Evolutionary conservation across 2,888 invertebrate species (phyloP).

Genomic region (Plutella xylostella): DNA sequence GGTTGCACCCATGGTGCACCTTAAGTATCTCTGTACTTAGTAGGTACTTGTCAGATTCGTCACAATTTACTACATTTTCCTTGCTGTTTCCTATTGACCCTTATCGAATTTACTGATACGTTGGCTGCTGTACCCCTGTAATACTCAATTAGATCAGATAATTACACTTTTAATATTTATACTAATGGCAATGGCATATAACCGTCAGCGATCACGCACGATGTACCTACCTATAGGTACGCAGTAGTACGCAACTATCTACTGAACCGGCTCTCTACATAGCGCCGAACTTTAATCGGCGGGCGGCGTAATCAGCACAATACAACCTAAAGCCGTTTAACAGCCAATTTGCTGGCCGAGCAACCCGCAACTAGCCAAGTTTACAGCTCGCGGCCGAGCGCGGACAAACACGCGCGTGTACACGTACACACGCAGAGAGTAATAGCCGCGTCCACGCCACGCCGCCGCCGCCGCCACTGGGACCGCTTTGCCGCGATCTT

Average conservation of each 20-base stretch:
- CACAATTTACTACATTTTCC: no score
- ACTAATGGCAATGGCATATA: slow-evolving; percentile 11
- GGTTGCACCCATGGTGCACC: no score
- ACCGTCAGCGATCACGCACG: not conserved
- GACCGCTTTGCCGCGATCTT: slow-evolving; percentile 58
- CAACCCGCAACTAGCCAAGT: not conserved
- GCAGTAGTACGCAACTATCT: not conserved
- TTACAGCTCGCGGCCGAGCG: not conserved
- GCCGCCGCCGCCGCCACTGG: slow-evolving; percentile 41
- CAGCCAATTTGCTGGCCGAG: not conserved
- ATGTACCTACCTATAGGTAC: not conserved
- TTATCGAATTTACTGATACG: no score
- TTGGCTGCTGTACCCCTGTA: no score
- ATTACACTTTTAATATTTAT: no score
- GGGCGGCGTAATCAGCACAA: not conserved
- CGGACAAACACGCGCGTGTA: slow-evolving; percentile 11
- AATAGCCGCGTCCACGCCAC: slow-evolving; percentile 51
- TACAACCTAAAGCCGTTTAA: not conserved
- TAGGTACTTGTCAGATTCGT: no score
- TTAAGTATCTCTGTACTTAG: no score
- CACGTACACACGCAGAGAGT: slow-evolving; percentile 47
- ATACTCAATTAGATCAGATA: no score
- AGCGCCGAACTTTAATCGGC: not conserved
- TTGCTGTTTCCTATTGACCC: no score
- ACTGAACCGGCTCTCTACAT: not conserved